Evolutionary conservation across 2,113 vertebrate species (phyloP).

Genomic region (Hydropotes inermis): DNA sequence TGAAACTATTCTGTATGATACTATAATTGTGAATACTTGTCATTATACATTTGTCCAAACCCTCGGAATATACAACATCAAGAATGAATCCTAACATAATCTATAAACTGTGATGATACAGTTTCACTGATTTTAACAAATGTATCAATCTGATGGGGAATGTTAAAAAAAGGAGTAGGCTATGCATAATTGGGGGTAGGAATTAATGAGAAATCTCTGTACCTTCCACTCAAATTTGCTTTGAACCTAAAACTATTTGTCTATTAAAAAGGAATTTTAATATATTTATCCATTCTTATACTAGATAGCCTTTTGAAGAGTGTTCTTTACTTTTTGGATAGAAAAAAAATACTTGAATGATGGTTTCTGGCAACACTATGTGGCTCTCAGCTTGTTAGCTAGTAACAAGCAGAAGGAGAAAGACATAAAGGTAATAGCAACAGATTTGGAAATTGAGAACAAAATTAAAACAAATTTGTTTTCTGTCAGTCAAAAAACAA

Average conservation of each 20-base stretch:
- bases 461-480: not conserved
- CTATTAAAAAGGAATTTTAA: not conserved
- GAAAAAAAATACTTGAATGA: not conserved
- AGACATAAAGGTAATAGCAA: not conserved
- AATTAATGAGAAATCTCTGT: not conserved
- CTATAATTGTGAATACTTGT: not conserved
- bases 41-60: not conserved
- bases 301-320: not conserved
- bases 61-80: not conserved
- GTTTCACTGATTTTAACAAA: not conserved
- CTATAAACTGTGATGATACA: not conserved
- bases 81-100: not conserved
- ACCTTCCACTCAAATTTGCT: not conserved
- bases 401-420: not conserved
- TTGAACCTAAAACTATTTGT: not conserved
- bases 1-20: not conserved
- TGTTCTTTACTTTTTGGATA: not conserved
- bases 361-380: not conserved
- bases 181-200: not conserved
- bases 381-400: not conserved
- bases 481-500: not conserved
- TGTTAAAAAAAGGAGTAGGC: not conserved
- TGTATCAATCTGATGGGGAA: not conserved
- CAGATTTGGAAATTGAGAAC: not conserved
- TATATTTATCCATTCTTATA: not conserved